phyloP scores from a whole-genome alignment of 1,140 invertebrate species.

The Anoplophora glabripennis region DNA sequence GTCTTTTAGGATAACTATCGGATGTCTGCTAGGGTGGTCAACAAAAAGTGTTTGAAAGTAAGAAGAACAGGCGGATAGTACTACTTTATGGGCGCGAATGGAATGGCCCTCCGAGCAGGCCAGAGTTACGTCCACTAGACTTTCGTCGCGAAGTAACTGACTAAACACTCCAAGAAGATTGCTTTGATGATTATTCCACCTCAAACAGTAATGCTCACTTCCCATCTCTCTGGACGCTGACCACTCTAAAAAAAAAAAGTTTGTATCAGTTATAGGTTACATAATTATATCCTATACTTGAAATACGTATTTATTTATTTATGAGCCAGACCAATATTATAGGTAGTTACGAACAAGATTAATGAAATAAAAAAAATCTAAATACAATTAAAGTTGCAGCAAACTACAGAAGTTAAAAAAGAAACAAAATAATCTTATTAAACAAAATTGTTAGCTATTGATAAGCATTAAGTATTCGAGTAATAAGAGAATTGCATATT shows the following conservation, averaged over 20 bases:
- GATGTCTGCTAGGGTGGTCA: constrained; percentile 85
- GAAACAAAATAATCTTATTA: too few relatives aligned
- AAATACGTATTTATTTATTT: too few relatives aligned
- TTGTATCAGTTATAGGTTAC: not conserved
- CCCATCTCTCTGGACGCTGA: constrained; percentile 77
- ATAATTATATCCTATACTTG: too few relatives aligned
- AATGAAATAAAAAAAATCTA: too few relatives aligned
- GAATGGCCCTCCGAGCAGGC: constrained; percentile 90
- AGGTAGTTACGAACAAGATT: too few relatives aligned
- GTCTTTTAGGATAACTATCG: constrained; percentile 92
- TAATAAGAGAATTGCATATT: too few relatives aligned
- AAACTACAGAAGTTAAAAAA: too few relatives aligned
- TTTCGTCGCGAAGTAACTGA: constrained; percentile 90
- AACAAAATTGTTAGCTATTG: too few relatives aligned
- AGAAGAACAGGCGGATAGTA: constrained; percentile 90
- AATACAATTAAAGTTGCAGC: too few relatives aligned
- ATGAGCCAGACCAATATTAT: too few relatives aligned
- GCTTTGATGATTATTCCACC: constrained; percentile 95
- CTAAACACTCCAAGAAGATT: constrained; percentile 92
- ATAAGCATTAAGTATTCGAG: too few relatives aligned
- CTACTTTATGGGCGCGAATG: constrained; percentile 92
- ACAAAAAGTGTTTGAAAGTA: constrained; percentile 90
- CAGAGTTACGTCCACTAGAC: constrained; percentile 92
- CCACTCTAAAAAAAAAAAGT: constrained; percentile 66
- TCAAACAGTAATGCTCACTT: constrained; percentile 94